Percentiles rank a stretch among this genome's conserved stretches.
Conservation (phyloP, 2,113 vertebrate species). For the Hemiprocne comata region DNA sequence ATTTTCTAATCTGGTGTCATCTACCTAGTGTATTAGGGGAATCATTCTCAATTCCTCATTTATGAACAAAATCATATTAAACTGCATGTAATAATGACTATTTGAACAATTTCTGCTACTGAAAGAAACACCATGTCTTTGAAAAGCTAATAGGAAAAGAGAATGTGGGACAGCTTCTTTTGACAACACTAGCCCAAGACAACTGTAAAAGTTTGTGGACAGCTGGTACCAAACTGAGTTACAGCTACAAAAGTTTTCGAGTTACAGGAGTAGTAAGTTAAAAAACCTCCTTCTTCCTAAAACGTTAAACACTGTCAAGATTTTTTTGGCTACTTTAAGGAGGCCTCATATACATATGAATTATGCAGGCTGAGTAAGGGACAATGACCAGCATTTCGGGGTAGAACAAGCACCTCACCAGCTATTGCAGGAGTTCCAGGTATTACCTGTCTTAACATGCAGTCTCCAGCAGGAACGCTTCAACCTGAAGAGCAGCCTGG, state of each 20-base stretch:
- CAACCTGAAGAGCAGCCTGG: neutral
- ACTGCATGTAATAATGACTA: neutral
- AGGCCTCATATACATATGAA: neutral
- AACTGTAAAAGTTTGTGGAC: neutral
- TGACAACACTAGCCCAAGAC: neutral
- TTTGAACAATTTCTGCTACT: neutral
- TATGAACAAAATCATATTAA: neutral
- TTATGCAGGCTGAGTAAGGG: neutral
- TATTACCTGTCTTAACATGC: neutral
- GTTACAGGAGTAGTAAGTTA: neutral
- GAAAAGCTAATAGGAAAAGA: neutral
- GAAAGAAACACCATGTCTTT: neutral
- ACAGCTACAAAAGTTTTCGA: neutral
- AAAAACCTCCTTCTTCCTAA: neutral
- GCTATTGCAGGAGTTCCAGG: neutral
- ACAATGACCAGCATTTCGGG: too few relatives aligned
- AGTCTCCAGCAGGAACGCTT: neutral
- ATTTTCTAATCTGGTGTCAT: neutral
- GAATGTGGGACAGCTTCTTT: neutral
- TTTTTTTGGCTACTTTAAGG: neutral
- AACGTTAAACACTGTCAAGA: neutral
- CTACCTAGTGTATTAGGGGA: neutral
- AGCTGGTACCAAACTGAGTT: neutral
- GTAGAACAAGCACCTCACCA: neutral
- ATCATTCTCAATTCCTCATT: neutral